These are phyloP conservation scores for Malacosoma neustria DNA, from an alignment of 2,888 invertebrate genomes.

Conservation along the genomic window DNA sequence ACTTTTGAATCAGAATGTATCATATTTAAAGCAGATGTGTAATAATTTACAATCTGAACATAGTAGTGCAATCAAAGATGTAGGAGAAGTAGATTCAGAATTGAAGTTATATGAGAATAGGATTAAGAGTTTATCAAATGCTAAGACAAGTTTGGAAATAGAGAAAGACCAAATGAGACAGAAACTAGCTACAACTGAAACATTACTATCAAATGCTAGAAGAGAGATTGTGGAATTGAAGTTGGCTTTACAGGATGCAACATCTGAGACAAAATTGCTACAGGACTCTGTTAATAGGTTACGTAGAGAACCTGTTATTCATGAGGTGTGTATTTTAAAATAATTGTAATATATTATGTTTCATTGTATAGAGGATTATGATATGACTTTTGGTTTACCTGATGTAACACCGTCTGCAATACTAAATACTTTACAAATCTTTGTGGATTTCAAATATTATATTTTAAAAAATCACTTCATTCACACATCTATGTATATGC, in stretches of 20 bases:
- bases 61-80: slow-evolving; percentile 26
- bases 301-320: slow-evolving; percentile 35
- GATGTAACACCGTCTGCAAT: too few relatives aligned
- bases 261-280: slow-evolving; percentile 74
- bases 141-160: slow-evolving; percentile 77
- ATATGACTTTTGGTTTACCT: too few relatives aligned
- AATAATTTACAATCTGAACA: slow-evolving; percentile 45
- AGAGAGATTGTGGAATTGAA: slow-evolving; percentile 78
- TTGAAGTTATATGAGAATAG: slow-evolving; percentile 61
- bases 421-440: too few relatives aligned
- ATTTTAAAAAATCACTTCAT: too few relatives aligned
- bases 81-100: slow-evolving; percentile 49
- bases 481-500: too few relatives aligned
- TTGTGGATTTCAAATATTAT: too few relatives aligned
- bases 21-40: slow-evolving; percentile 61
- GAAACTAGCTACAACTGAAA: slow-evolving; percentile 74
- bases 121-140: slow-evolving; percentile 60
- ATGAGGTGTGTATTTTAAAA: slow-evolving; percentile 32
- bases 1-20: slow-evolving; percentile 55
- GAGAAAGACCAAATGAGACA: slow-evolving; percentile 77
- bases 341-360: slow-evolving; percentile 1
- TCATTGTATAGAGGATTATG: too few relatives aligned
- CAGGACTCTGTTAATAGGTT: slow-evolving; percentile 64
- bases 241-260: slow-evolving; percentile 77
- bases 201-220: slow-evolving; percentile 79